Base-by-base conservation (phyloP, 2,797 vertebrate species). In the Danio choprae region DNA sequence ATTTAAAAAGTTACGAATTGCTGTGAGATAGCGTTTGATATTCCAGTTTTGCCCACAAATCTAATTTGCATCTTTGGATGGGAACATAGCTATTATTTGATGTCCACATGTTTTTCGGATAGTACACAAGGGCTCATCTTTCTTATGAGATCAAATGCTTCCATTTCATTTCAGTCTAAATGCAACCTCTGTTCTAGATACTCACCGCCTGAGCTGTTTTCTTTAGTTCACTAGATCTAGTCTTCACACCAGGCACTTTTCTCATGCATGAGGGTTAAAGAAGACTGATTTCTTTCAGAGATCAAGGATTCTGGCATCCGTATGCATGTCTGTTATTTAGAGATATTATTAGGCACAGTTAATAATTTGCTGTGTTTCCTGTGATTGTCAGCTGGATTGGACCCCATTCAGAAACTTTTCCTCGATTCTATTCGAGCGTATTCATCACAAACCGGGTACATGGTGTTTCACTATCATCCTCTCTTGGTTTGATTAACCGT, bases 391-490 rank as follows among this genome's bases (percentile, higher is more conserved):
- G 93, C 71, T 93, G 94, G 93, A 51, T 90, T 98, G 3, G 97
- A 99, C 87, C 97, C 97, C 0, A 85, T 99, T 83, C 96, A 98
- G 92, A 97, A 96, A 87, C 94, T 99, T 22, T 99, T 98, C 73
- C 18, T 99, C 86, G 96, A 98, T 86, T 96, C 96, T 85, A 96
- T 99, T 78, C 94, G 93, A 44, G 93, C 95, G 29, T 99, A 98
- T 85, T 94, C 88, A 62, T 80, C 93, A 0, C 94, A 94, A 84
- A 96, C 95, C 94, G 91, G 92, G 97, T 98, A 89, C 95, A 95
- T 92, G 6, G 59, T 50, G n/a, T 72, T 29, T 56, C 20, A 56
- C 10, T 44, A n/a, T 40, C 12, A 7, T 15, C 18, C 11, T 64
- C 50, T 72, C 18, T 41, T 43, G 16, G 7, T 64, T 51, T 67